Evolutionary conservation across 1,140 invertebrate genomes (phyloP), one percentile per base, ranked within the genome.

Genomic region (Anthonomus grandis): DNA sequence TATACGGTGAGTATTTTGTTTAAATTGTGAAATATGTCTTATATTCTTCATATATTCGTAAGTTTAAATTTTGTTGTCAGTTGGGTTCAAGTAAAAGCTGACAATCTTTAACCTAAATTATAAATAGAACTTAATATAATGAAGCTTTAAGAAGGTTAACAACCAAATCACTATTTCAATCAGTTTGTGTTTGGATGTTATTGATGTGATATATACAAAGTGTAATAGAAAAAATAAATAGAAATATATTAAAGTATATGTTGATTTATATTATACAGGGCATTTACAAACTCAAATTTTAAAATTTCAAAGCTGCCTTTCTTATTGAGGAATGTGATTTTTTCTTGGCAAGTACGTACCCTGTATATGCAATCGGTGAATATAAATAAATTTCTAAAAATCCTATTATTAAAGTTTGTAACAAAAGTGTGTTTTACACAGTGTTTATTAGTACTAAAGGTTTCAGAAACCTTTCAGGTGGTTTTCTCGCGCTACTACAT

Each of bases 401-500:
- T 38, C 46, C 19, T 54, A 55, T 47, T 10, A 42, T 25, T 53
- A 44, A 46, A 31, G 22, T 45, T 54, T 46, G 52, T 55, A 55
- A 55, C 39, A 31, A 45, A 54, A 54, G 50, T 55, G 39, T 48
- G 23, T 45, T 31, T 55, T 46, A 45, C 42, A 55, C 42, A 36
- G 23, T 46, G 19, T 19, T 17, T 23, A 42, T 57, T 47, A 46
- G n/a, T 25, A 49, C 34, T 41, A 45, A 27, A 52, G 56, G 45
- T 51, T 45, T 17, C 36, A n/a, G 4, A 39, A 46, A 49, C 44
- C 54, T 58, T 58, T 51, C 37, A 31, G 37, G 18, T 21, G 52
- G 39, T 27, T 39, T 54, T 24, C n/a, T 52, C 23, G 57, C 57
- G 57, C 57, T 49, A 59, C 57, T 59, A 59, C 49, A 46, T 47